These are phyloP conservation scores for Phainopepla nitens DNA, from an alignment of 2,113 vertebrate genomes.

Conservation along the genomic window DNA sequence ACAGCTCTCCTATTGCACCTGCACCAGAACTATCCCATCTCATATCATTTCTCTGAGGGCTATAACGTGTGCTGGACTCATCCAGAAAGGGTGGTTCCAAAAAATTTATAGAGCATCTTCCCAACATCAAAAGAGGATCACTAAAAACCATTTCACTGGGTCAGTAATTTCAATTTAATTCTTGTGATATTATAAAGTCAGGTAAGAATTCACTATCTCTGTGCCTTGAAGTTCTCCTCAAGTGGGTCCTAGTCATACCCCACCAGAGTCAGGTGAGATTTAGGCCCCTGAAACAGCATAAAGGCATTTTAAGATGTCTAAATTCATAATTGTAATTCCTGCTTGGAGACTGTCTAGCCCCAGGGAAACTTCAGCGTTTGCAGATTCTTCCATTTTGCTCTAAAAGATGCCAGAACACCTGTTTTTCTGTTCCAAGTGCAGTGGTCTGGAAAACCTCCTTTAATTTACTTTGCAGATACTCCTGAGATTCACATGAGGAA, in stretches of 20 bases:
- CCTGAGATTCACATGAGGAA: neutral
- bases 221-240: neutral
- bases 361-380: neutral
- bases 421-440: neutral
- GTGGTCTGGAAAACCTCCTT: neutral
- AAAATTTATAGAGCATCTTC: neutral
- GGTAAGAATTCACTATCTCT: neutral
- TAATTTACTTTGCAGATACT: neutral
- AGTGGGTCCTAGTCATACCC: neutral
- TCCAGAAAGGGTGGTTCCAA: neutral
- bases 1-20: neutral
- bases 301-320: neutral
- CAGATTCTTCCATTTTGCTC: neutral
- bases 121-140: neutral
- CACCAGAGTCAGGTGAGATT: neutral
- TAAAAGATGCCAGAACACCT: neutral
- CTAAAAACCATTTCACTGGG: neutral
- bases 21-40: neutral
- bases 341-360: neutral
- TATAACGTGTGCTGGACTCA: neutral
- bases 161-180: neutral
- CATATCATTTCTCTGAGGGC: neutral
- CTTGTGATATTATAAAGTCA: neutral
- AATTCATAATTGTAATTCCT: neutral
- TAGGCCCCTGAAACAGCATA: neutral